Evolutionary conservation across 2,888 invertebrate genomes (phyloP), one percentile per base, ranked within the genome.

Genomic region (Ectobius pallidus): DNA sequence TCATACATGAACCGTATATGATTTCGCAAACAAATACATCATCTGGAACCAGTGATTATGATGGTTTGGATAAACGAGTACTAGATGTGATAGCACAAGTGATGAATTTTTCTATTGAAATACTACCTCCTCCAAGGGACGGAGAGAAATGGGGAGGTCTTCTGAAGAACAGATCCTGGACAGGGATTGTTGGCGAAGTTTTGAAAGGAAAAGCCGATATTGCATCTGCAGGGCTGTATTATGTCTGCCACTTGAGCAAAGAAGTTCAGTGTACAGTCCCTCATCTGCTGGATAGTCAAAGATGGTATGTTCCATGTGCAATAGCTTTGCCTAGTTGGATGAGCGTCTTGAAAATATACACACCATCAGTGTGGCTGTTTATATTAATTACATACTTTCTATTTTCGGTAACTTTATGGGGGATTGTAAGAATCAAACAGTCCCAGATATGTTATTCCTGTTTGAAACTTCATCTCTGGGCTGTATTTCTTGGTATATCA

Each of bases 241-340:
- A 58, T 14, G 16, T 20, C 0, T 58, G 58, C 25, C 58, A 58
- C 16, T 25, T 25, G 11, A 25, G n/a, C n/a, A 20, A 3, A 14
- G 58, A 58, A 27, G 16, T 58, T n/a, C 25, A 58, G 27, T 58
- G 58, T 7, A 20, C 25, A 22, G 25, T n/a, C 7, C 25, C 58
- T 14, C 27, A 58, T 16, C n/a, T 58, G 16, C 20, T 58, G 11
- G 58, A 58, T 16, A n/a, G 16, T 25, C 16, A 22, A 11, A 9
- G 58, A 25, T 58, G 58, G 58, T 58, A 25, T 27, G 58, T 58
- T 20, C 58, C 58, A 27, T 58, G 58, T 58, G 58, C 58, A 25
- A 58, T 25, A 58, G 25, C 58, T 58, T 20, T 25, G 9, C 58
- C 58, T 9, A 22, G 58, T 7, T 58, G 58, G 22, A 16, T 27